Evolutionary conservation across 2,888 invertebrate species (phyloP).

Genomic region (Hoplodrina blanda): DNA sequence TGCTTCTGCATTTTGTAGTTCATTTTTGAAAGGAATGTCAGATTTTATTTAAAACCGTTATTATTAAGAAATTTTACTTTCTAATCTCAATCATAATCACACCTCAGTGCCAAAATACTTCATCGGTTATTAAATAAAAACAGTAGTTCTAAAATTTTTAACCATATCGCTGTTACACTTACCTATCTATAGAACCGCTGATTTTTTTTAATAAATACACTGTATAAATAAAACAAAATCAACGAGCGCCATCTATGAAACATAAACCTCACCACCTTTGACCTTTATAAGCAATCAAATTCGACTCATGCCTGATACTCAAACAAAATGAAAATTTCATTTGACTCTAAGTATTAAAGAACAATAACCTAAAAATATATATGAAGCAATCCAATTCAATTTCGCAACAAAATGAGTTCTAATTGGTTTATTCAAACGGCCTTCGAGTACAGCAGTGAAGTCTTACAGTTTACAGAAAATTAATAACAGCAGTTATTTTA

Average conservation of each 20-base stretch:
- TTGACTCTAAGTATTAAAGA: conserved; percentile 25
- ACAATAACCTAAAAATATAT: conserved; percentile 36
- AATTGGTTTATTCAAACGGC: conserved; percentile 53
- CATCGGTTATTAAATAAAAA: too few species aligned
- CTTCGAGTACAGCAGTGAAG: conserved; percentile 35
- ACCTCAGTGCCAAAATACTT: too few species aligned
- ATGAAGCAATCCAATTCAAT: conserved; percentile 45
- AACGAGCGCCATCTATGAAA: not conserved
- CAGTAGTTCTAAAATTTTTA: too few species aligned
- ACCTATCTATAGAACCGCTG: too few species aligned
- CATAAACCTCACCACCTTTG: not conserved
- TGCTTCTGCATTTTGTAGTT: too few species aligned
- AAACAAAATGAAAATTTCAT: conserved; percentile 33
- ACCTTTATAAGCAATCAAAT: conserved; percentile 22
- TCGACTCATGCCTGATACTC: conserved; percentile 20
- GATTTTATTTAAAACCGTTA: too few species aligned
- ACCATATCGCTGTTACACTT: too few species aligned
- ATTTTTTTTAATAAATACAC: too few species aligned
- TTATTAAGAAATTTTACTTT: too few species aligned
- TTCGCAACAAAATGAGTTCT: conserved; percentile 46
- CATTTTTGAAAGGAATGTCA: too few species aligned
- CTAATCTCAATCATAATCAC: too few species aligned
- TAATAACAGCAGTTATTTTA: conserved; percentile 53
- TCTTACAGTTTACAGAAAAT: conserved; percentile 53
- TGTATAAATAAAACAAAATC: too few species aligned